Evolutionary conservation across 2,888 invertebrate species (phyloP), one percentile per base, ranked within the genome.

Genomic region (Hirtodrosophila confusa): DNA sequence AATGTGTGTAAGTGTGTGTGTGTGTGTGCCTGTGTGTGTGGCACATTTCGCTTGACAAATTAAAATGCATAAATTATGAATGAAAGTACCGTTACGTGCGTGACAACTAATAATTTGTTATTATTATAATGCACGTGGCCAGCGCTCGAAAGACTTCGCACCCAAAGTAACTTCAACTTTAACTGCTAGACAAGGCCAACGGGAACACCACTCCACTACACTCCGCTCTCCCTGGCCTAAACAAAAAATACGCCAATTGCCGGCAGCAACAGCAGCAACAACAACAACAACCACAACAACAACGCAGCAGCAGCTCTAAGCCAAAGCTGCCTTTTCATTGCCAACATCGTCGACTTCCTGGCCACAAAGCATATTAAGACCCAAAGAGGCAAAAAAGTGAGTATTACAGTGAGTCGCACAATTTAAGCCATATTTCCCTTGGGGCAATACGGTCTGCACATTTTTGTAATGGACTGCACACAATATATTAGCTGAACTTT

Each of bases 41-140:
- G 27, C 69, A 72, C 66, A 66, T 71, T 72, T 62, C 71, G 64
- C 68, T 88, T 84, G 80, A 88, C 86, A 86, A 88, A 88, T 88
- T 84, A 77, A 80, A 89, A 84, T 86, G 86, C 87, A 86, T 86
- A 88, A 88, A 88, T 88, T 89, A 88, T 88, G 89, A 88, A 87
- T 75, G 75, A 87, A 88, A 87, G 75, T 86, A 88, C 69, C 88
- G 89, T 86, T 86, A 80, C 88, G 83, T 87, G 89, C 88, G 89
- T 88, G 88, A 77, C 89, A 86, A 80, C 79, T 69, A 78, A 82
- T 89, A 77, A 89, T 88, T 88, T 89, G 87, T 88, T 89, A 89
- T 88, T 87, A 72, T 73, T 78, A 72, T 80, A 70, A 76, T 88
- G 86, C 86, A 85, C 86, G 86, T 72, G 80, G 79, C 70, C 73